Conservation (phyloP, 2,888 invertebrate species). For the Nemotelus nigrinus region DNA sequence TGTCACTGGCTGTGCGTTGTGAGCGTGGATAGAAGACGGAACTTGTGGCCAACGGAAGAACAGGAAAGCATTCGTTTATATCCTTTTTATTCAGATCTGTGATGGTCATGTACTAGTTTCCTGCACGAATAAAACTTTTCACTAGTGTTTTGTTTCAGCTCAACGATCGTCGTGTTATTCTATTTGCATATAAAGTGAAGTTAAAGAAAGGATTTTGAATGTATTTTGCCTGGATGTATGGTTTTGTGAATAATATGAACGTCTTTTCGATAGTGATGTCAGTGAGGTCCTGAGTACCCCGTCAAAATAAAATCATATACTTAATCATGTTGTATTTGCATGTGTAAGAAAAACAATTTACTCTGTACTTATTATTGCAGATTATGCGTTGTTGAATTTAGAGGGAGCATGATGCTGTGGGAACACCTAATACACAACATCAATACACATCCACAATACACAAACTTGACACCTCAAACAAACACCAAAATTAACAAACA, state of each 20-base stretch:
- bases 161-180: constrained; percentile 3
- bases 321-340: too few species aligned
- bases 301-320: too few species aligned
- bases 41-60: constrained; percentile 1
- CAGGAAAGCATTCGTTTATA: constrained; percentile 5
- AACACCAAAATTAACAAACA: too few species aligned
- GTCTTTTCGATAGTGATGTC: too few species aligned
- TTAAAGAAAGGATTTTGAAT: constrained; percentile 32
- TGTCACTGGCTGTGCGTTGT: constrained; percentile 28
- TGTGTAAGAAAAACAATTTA: too few species aligned
- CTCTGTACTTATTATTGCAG: too few species aligned
- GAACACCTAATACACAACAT: too few species aligned
- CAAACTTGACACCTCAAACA: too few species aligned
- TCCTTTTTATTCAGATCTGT: constrained; percentile 42
- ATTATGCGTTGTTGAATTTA: too few species aligned
- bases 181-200: constrained; percentile 42
- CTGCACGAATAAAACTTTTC: constrained; percentile 28
- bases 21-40: background rate
- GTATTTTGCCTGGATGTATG: constrained; percentile 2
- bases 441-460: too few species aligned
- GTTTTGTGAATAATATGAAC: background rate
- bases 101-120: constrained; percentile 32
- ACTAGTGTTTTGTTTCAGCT: constrained; percentile 22
- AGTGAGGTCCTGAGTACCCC: too few species aligned
- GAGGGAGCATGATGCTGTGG: too few species aligned